Evolutionary conservation across 2,797 vertebrate species (phyloP), one percentile per base, ranked within the genome.

Genomic region (Mastacembelus armatus): DNA sequence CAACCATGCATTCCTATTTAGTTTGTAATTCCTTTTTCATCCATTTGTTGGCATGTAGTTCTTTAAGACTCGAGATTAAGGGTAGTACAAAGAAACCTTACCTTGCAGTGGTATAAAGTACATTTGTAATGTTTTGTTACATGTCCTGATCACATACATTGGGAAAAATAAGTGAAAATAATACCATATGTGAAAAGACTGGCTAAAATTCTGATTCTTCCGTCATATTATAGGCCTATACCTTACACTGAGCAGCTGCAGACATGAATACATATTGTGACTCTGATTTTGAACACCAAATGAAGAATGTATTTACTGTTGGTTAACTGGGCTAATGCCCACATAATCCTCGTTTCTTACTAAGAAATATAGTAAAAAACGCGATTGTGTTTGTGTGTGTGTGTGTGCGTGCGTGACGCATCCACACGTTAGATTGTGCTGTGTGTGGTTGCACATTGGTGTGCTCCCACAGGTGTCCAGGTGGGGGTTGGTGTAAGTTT

Each of bases 331-430:
- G n/a, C n/a, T n/a, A n/a, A n/a, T n/a, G n/a, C n/a, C n/a, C n/a
- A n/a, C n/a, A 80, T 81, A 75, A 83, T 81, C 68, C 32, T 71
- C 36, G 29, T 36, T 51, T 77, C 45, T 64, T 40, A 21, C 38
- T 30, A 30, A 71, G 57, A 71, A 75, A 71, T 74, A 26, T 49
- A 51, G 40, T 61, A 26, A 70, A 64, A 39, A 49, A 54, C n/a
- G n/a, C n/a, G n/a, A n/a, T n/a, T n/a, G 15, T 50, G 48, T 50
- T 62, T 56, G 10, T 38, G 15, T 24, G 35, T 50, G 65, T 42
- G 35, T 62, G 27, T 38, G 66, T 72, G 40, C 52, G n/a, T n/a
- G n/a, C n/a, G n/a, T n/a, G n/a, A n/a, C 7, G 12, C 51, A 55
- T 66, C 49, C 57, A 59, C 54, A 49, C 48, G 59, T 40, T 39